Conservation (phyloP, 23 tunicate genomes). For the Clavelina lepadiformis region DNA sequence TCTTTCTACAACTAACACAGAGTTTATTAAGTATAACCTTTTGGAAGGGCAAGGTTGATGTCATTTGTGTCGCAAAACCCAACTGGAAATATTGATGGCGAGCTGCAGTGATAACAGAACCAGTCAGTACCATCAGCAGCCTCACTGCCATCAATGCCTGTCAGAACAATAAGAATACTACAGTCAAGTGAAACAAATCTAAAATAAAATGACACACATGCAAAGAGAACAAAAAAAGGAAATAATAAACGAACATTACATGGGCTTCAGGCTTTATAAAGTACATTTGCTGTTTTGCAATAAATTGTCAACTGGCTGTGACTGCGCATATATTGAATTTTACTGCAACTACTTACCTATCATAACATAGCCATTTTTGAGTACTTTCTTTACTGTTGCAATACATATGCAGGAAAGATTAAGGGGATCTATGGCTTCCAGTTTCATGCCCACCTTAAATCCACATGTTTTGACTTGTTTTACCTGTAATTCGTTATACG, state of each 20-base stretch:
- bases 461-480: slow-evolving; percentile 57
- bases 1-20: no score
- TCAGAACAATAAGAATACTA: no score
- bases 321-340: no score
- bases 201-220: no score
- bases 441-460: slow-evolving; percentile 85
- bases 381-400: slow-evolving; percentile 83
- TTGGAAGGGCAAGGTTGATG: slow-evolving; percentile 50
- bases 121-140: slow-evolving; percentile 78
- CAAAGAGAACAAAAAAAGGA: no score
- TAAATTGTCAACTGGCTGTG: no score
- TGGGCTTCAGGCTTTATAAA: no score
- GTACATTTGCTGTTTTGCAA: no score
- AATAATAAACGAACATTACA: no score
- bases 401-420: slow-evolving; percentile 80
- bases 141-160: slow-evolving; percentile 87
- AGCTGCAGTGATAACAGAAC: slow-evolving; percentile 80
- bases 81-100: slow-evolving; percentile 87
- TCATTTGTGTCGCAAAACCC: slow-evolving; percentile 50
- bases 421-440: slow-evolving; percentile 89
- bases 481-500: slow-evolving; percentile 16
- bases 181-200: no score
- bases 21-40: no score
- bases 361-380: slow-evolving; percentile 83
- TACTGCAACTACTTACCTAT: slow-evolving; percentile 70